These are phyloP conservation scores for Drosophila kurseongensis DNA, from an alignment of 1,140 invertebrate genomes.

Conservation along the genomic window DNA sequence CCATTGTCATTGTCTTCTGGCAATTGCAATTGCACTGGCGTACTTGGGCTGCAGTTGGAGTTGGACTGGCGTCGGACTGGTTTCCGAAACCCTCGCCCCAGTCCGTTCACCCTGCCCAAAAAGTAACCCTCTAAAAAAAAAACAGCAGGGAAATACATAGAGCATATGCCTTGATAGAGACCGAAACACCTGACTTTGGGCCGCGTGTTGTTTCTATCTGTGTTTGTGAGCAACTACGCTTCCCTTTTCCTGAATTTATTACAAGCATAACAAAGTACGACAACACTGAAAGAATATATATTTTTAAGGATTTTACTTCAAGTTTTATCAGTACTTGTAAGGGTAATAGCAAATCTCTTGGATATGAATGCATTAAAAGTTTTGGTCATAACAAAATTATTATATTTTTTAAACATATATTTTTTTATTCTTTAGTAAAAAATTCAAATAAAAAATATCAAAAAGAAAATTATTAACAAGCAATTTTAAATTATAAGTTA, in stretches of 20 bases:
- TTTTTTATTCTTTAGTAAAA: not conserved
- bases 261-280: slow-evolving; percentile 34
- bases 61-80: slow-evolving; percentile 42
- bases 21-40: slow-evolving; percentile 57
- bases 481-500: too few species aligned
- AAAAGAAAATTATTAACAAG: not conserved
- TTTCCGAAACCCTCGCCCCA: slow-evolving; percentile 39
- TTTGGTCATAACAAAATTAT: too few species aligned
- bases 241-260: slow-evolving; percentile 36
- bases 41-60: slow-evolving; percentile 26
- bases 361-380: too few species aligned
- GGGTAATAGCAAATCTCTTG: too few species aligned
- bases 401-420: too few species aligned
- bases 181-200: slow-evolving; percentile 64
- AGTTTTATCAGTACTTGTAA: too few species aligned
- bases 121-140: slow-evolving; percentile 54
- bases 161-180: slow-evolving; percentile 36
- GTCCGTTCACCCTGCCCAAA: slow-evolving; percentile 72
- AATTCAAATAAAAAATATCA: not conserved
- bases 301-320: not conserved
- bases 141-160: slow-evolving; percentile 44
- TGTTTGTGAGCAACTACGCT: slow-evolving; percentile 13
- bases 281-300: slow-evolving; percentile 6
- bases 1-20: slow-evolving; percentile 70
- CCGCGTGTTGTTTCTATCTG: slow-evolving; percentile 28